Evolutionary conservation across 2,113 vertebrate species (phyloP).

Genomic region (Marmota flaviventris): DNA sequence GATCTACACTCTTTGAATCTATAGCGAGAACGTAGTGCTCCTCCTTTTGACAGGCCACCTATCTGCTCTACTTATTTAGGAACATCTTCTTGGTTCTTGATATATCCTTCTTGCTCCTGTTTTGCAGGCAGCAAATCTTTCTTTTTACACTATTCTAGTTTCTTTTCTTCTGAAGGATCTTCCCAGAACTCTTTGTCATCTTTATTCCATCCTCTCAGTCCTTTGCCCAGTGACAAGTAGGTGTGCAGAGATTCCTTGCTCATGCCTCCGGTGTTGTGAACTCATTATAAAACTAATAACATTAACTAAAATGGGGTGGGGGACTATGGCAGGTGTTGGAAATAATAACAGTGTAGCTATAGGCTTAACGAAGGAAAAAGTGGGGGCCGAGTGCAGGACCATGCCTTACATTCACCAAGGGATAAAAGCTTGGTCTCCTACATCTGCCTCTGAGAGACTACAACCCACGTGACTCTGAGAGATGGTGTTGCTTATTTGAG

Average conservation of each 20-base stretch:
- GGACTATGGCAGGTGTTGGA: background rate
- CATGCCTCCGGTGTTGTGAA: background rate
- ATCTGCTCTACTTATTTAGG: background rate
- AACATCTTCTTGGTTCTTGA: background rate
- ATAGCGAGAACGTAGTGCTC: background rate
- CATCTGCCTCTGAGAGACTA: background rate
- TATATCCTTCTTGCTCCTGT: background rate
- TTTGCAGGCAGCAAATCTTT: slow-evolving; percentile 29
- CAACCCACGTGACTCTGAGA: background rate
- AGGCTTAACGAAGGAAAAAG: background rate
- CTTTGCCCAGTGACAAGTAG: background rate
- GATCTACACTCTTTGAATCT: background rate
- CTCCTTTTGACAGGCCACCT: background rate
- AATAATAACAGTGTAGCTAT: background rate
- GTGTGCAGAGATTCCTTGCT: background rate
- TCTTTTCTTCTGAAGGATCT: slow-evolving; percentile 25
- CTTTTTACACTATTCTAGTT: background rate
- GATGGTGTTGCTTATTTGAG: background rate
- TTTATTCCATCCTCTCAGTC: background rate
- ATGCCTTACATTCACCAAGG: background rate
- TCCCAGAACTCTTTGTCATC: background rate
- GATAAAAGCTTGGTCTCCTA: background rate
- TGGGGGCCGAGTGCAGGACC: background rate
- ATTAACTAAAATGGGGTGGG: background rate
- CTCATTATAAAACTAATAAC: background rate